Evolutionary conservation across 2,113 vertebrate genomes (phyloP).

Genomic region (Pyrgilauda ruficollis): DNA sequence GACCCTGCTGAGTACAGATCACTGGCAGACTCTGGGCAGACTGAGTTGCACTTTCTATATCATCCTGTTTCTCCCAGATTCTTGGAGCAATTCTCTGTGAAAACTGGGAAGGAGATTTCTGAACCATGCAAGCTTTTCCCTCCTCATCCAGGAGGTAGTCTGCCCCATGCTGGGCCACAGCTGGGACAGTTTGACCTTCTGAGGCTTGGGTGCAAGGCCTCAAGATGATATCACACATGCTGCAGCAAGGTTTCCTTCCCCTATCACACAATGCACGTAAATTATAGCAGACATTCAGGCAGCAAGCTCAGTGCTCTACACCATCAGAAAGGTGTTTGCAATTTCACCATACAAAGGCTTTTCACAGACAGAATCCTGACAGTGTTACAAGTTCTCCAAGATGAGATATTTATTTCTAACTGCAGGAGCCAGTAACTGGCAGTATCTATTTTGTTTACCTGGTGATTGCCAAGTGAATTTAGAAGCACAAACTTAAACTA

Average conservation of each 20-base stretch:
- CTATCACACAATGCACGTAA: neutral
- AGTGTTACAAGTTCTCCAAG: neutral
- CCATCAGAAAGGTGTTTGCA: neutral
- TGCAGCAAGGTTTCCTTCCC: neutral
- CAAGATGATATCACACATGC: neutral
- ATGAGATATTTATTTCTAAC: neutral
- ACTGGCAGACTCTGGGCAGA: neutral
- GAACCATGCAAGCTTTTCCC: neutral
- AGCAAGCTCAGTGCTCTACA: neutral
- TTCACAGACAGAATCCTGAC: neutral
- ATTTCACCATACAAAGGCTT: neutral
- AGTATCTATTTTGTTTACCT: neutral
- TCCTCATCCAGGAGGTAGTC: neutral
- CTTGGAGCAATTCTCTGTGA: neutral
- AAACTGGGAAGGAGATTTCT: neutral
- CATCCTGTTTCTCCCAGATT: neutral
- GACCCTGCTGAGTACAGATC: neutral
- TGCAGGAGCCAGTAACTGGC: neutral
- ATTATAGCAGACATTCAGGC: neutral
- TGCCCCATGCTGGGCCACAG: neutral
- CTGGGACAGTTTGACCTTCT: neutral
- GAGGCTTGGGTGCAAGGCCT: neutral
- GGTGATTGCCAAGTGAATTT: neutral
- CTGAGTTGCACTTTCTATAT: rapidly evolving
- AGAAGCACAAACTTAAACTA: neutral